Base-by-base conservation (phyloP, 2,888 invertebrate genomes). In the Pseudococcus longispinus region DNA sequence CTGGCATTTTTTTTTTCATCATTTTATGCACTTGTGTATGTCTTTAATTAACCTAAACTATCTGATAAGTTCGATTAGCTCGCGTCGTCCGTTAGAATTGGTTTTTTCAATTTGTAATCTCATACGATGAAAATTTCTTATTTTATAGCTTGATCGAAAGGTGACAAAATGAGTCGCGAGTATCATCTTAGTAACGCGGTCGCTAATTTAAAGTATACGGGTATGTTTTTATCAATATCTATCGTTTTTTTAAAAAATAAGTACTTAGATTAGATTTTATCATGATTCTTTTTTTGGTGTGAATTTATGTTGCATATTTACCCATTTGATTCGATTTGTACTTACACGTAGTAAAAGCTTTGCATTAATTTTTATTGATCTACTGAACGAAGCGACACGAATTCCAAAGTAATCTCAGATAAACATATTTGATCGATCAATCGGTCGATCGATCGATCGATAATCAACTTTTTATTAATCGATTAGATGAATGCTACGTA, bases 131-230 rank as follows among this genome's bases (percentile, higher is more conserved):
- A 23, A 60, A 23, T 60, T 60, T 60, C 23, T 60, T 60, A 6
- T 60, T 60, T 70, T 70, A 8, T 70, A 84, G 84, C 46, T 84
- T 84, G 51, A 55, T 32, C 55, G 29, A 55, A 84, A 55, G 84
- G 46, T 74, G 32, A 65, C 60, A 84, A 32, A 60, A 85, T 85
- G 85, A 85, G 74, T 85, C 85, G 85, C 26, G 85, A 85, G 46
- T 74, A 74, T 44, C 70, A 85, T 4, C 85, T 85, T 13, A 85
- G 85, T 74, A 85, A 44, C 23, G 85, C 44, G 74, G 85, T 85
- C 23, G 85, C 85, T 42, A 85, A 85, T 74, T 26, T 85, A 29
- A 85, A 85, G 46, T 85, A 85, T 46, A 85, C 85, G 74, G 85
- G 85, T 85, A 85, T 74, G 85, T 85, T 74, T 26, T 23, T 37